phyloP scores from a whole-genome alignment of 2,113 vertebrate genomes.

The Menura novaehollandiae region DNA sequence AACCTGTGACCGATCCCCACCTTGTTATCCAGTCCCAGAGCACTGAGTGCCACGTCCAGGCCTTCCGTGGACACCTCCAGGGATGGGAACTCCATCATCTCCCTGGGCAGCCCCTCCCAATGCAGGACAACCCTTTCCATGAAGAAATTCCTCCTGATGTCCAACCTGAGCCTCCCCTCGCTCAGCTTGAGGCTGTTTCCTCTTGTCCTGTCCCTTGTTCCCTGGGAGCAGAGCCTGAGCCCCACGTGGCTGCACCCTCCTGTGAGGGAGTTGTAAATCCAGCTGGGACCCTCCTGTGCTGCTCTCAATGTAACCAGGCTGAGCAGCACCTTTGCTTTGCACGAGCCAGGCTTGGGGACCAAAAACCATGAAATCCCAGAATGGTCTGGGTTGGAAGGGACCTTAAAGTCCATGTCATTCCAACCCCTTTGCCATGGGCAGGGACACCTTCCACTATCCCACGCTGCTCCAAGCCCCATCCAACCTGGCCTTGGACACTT shows the following conservation, averaged over 20 bases:
- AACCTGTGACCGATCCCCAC: not conserved
- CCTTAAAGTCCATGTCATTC: not conserved
- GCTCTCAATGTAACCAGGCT: not conserved
- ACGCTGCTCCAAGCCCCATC: rapidly evolving
- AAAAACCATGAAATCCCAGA: rapidly evolving
- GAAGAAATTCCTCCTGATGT: not conserved
- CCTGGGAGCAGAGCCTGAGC: not conserved
- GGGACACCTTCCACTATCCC: not conserved
- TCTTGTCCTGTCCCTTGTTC: not conserved
- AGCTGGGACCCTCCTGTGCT: not conserved
- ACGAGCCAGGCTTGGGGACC: not conserved
- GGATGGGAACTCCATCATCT: not conserved
- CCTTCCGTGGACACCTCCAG: not conserved
- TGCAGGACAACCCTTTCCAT: not conserved
- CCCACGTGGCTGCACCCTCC: not conserved
- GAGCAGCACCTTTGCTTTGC: not conserved
- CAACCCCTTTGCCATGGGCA: not conserved
- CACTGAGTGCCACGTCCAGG: rapidly evolving
- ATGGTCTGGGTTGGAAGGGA: not conserved
- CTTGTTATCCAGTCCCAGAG: not conserved
- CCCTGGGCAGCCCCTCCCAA: not conserved
- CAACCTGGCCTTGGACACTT: not conserved
- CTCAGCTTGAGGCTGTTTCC: not conserved
- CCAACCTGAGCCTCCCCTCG: not conserved
- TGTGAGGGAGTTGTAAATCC: not conserved